Evolutionary conservation across 1,140 invertebrate species (phyloP).

Genomic region (Elymnias hypermnestra): DNA sequence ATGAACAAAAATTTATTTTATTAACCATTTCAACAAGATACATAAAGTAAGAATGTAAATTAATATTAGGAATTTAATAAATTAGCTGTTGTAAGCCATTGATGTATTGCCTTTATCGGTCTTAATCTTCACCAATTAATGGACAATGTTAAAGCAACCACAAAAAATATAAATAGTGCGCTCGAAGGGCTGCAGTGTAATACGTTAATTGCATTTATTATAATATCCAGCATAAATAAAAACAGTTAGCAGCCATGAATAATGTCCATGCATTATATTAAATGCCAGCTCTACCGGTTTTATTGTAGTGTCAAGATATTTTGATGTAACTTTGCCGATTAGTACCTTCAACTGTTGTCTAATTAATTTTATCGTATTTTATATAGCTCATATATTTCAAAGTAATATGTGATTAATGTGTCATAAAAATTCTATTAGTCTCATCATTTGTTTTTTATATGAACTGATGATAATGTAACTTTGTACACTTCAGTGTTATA

Average conservation of each 20-base stretch:
- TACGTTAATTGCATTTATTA: constrained; percentile 44
- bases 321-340: constrained; percentile 5
- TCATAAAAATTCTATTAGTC: constrained; percentile 4
- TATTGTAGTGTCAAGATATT: constrained; percentile 5
- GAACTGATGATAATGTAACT: background rate
- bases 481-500: too few species aligned
- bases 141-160: constrained; percentile 31
- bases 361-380: constrained; percentile 1
- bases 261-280: constrained; percentile 37
- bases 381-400: background rate
- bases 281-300: constrained; percentile 37
- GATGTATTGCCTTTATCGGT: constrained; percentile 34
- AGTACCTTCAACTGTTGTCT: background rate
- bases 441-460: background rate
- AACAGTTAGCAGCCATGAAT: constrained; percentile 38
- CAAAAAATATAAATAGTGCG: constrained; percentile 26
- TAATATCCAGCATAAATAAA: constrained; percentile 32
- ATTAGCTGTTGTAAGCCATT: constrained; percentile 29
- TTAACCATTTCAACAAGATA: too few species aligned
- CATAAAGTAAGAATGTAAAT: too few species aligned
- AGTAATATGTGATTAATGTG: background rate
- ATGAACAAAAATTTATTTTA: too few species aligned
- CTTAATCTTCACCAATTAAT: constrained; percentile 43
- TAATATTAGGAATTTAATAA: too few species aligned
- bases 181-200: constrained; percentile 30